Evolutionary conservation across 2,113 vertebrate species (phyloP), one percentile per base, ranked within the genome.

Genomic region (Calyptomena viridis): DNA sequence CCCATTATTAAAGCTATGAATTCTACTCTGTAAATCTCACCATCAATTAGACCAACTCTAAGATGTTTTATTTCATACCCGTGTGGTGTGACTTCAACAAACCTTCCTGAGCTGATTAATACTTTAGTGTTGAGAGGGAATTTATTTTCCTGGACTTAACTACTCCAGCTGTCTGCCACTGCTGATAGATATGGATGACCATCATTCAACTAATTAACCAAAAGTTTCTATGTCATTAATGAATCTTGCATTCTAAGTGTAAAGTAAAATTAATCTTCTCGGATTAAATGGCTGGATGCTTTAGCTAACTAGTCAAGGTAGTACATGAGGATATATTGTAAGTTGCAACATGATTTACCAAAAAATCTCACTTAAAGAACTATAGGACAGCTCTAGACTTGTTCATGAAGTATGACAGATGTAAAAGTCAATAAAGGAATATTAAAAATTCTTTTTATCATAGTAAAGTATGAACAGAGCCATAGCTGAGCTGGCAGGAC

Each of bases 101-200:
- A 58, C 64, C 84, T 94, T 95, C 73, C 62, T 87, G 67, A 96
- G 55, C 86, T 97, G 83, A 96, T 97, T 97, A 96, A 98, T 96
- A 96, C 94, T 94, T 97, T 81, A 46, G 62, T 62, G 87, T 69
- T 94, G 84, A 96, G 69, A 97, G 94, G 74, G 92, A 96, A 98
- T 98, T 98, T 96, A 97, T 98, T 98, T 98, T 95, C 90, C 91
- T 95, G 76, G 40, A 95, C 78, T 97, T 95, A 98, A 97, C 96
- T 96, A 96, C 95, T 97, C 94, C 94, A 93, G 91, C 81, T 98
- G 80, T 96, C 97, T 97, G 72, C 66, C 96, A 71, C 78, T 89
- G 89, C 94, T 17, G 67, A 97, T 96, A 97, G 93, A 97, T 98
- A 98, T 96, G 79, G 94, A 98, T 97, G 95, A 97, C 93, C 81